phyloP scores from a whole-genome alignment of 1,140 invertebrate species.

The Globodera ellingtonae region DNA sequence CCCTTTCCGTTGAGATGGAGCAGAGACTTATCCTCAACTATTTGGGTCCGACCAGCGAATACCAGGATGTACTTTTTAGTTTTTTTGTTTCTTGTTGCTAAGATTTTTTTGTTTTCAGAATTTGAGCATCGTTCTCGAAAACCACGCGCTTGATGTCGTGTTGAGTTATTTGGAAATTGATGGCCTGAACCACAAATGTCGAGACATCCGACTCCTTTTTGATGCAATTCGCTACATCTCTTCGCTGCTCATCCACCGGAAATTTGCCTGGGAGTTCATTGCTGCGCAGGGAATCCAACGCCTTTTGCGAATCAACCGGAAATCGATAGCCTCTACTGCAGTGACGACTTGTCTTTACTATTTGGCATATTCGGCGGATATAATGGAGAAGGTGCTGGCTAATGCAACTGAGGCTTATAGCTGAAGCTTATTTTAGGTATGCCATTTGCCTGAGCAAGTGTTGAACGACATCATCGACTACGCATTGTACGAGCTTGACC shows the following conservation, averaged over 20 bases:
- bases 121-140: conserved; percentile 48
- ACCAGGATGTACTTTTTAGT: conserved; percentile 35
- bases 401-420: background rate
- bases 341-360: conserved; percentile 47
- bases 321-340: conserved; percentile 45
- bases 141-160: conserved; percentile 45
- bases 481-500: conserved; percentile 44
- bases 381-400: conserved; percentile 42
- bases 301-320: conserved; percentile 40
- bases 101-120: conserved; percentile 37
- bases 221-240: conserved; percentile 49
- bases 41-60: conserved; percentile 43
- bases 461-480: conserved; percentile 49
- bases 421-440: conserved; percentile 27
- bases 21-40: conserved; percentile 52
- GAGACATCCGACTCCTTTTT: conserved; percentile 50
- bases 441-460: conserved; percentile 37
- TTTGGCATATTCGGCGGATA: conserved; percentile 42
- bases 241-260: conserved; percentile 49
- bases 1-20: conserved; percentile 50
- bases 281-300: conserved; percentile 35
- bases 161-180: conserved; percentile 43
- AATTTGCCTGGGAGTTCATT: conserved; percentile 53
- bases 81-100: background rate
- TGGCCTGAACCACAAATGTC: conserved; percentile 18